Evolutionary conservation across 2,113 vertebrate genomes (phyloP), one percentile per base, ranked within the genome.

Genomic region (Nothoprocta perdicaria): DNA sequence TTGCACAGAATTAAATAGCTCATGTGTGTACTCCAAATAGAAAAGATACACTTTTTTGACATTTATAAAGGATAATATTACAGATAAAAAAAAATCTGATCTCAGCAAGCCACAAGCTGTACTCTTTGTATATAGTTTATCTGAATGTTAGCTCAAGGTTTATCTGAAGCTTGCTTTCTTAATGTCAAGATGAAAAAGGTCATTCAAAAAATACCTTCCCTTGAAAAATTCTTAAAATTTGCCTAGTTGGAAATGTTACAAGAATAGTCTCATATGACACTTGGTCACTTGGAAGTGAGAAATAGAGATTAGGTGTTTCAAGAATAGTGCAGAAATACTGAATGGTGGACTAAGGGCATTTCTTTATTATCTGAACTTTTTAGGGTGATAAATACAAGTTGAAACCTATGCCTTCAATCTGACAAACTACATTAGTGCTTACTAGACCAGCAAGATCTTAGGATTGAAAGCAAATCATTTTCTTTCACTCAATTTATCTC

Each of bases 391-490:
- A 91, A 90, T 78, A 66, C 29, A 81, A 84, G 61, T 19, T 66
- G 45, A 92, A 88, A 84, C 22, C 31, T 84, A 38, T 15, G 8
- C 65, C 45, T 77, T 72, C 66, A 78, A 52, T 55, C 27, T 83
- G 92, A 92, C 72, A 87, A 89, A 93, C 15, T 90, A 90, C 75
- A 26, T 66, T 82, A 78, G 29, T 69, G 48, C 50, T 78, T 73
- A 38, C 21, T 69, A 75, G 81, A 83, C 43, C 8, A 7, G 45
- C 3, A 5, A 9, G 53, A 90, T 82, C 88, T 93, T 77, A 86
- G 63, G 58, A 86, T 26, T 84, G 76, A 92, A 94, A 89, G n/a
- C 12, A 92, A 93, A 80, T 90, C 78, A 86, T 93, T 91, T 92
- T 88, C 61, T 90, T 88, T 93, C 69, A 89, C 33, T 84, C 73